Evolutionary conservation across 2,797 vertebrate species (phyloP).

Genomic region (Sarcoramphus papa): DNA sequence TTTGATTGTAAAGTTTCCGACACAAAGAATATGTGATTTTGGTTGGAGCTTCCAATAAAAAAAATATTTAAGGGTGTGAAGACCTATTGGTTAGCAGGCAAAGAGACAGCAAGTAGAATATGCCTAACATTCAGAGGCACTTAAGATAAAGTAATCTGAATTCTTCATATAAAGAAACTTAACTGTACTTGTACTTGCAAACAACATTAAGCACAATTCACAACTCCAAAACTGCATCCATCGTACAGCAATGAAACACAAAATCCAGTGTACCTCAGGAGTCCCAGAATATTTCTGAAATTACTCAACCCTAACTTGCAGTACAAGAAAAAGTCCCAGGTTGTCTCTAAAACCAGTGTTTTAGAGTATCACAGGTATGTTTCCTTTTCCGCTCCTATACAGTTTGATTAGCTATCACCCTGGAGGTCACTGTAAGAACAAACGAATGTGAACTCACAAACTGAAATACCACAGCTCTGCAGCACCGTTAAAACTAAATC

Average conservation of each 20-base stretch:
- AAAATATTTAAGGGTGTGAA: background rate
- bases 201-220: background rate
- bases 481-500: background rate
- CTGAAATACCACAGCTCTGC: background rate
- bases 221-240: background rate
- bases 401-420: background rate
- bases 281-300: background rate
- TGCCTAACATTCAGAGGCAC: background rate
- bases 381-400: background rate
- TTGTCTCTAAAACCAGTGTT: background rate
- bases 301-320: background rate
- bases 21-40: background rate
- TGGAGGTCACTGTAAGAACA: background rate
- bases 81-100: background rate
- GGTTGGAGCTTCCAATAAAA: background rate
- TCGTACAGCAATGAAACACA: background rate
- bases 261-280: background rate
- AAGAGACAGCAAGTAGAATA: background rate
- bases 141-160: background rate
- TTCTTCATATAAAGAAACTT: background rate
- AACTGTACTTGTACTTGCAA: background rate
- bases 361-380: background rate
- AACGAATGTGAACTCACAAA: background rate
- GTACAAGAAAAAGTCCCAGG: background rate
- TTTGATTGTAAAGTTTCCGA: background rate